A percentile compares a stretch with the other conserved stretches of the same genome.
phyloP scores from a whole-genome alignment of 2,113 vertebrate species.

The Larimichthys crocea region DNA sequence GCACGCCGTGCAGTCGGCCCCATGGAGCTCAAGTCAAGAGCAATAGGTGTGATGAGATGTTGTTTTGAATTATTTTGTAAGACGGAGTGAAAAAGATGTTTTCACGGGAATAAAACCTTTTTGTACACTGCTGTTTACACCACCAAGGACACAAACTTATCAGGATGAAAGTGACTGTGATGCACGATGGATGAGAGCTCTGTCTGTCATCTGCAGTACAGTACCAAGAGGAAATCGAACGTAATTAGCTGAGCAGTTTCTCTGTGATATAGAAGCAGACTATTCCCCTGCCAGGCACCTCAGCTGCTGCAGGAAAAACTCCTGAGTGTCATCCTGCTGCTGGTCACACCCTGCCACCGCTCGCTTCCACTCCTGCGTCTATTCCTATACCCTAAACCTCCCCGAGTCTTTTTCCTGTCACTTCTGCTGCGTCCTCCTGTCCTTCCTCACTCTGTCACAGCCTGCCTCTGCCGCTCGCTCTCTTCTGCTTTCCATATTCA shows the following conservation, averaged over 20 bases:
- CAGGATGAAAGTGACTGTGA: background rate
- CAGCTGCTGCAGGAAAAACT: conserved; percentile 56
- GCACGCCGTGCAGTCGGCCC: conserved; percentile 5
- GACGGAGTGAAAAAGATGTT: background rate
- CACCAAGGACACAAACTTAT: background rate
- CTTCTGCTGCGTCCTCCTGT: background rate
- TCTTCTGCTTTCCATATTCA: background rate
- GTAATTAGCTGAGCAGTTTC: conserved; percentile 38
- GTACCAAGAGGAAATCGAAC: conserved; percentile 27
- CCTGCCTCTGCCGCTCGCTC: background rate
- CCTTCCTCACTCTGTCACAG: background rate
- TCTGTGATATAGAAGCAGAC: conserved; percentile 1
- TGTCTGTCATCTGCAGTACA: conserved; percentile 7
- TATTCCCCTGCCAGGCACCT: conserved; percentile 53
- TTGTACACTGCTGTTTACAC: background rate
- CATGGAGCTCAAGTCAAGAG: conserved; percentile 7
- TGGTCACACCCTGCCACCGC: conserved; percentile 63
- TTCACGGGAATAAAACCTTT: background rate
- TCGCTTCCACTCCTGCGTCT: conserved; percentile 2
- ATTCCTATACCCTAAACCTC: background rate
- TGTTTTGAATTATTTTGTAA: background rate
- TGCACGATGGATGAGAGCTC: background rate
- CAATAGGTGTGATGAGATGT: conserved; percentile 1
- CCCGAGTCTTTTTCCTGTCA: background rate
- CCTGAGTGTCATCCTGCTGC: conserved; percentile 46